Base-by-base conservation (phyloP, 2,797 vertebrate genomes). In the Malurus splendens region DNA sequence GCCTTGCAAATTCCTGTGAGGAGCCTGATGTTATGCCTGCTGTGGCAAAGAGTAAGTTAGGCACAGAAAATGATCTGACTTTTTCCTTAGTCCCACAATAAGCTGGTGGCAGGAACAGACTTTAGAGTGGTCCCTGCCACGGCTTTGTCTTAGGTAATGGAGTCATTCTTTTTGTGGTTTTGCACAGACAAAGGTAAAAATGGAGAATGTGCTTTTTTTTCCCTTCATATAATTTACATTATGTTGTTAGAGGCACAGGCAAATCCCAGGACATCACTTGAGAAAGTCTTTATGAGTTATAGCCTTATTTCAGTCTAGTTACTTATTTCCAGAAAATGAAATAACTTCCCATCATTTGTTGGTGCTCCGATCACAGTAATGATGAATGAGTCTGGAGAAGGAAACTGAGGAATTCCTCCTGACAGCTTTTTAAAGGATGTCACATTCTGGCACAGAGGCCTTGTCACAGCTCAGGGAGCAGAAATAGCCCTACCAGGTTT, bases 271-370 rank as follows among this genome's bases (percentile, higher is more conserved):
- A 90, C 76, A 78, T 94, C 89, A 64, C 61, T 83, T 39, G n/a
- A 90, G 72, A 94, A 93, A 86, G 64, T 90, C 45, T 76, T 70
- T 56, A 86, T 64, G 39, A 93, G 60, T 90, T 95, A 84, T 45
- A 94, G 91, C 88, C 91, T 94, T 96, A 90, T 89, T 95, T 72
- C 52, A 83, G 30, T 38, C 75, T 93, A 84, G 81, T 94, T 95
- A 82, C 86, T 96, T 90, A 72, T 94, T 96, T 96, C 82, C 93
- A 93, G 94, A 91, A 96, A 96, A 96, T 95, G 90, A 96, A 96
- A 96, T 96, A 87, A 95, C 94, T 96, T 92, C 96, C 89, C 85
- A 62, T 90, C 77, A 67, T 96, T 96, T 95, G 85, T 91, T 94
- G 86, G 81, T 91, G 86, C 95, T 97, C 94, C 97, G 96, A 95